Conservation (phyloP, 2,113 vertebrate genomes). For the Setophaga kirtlandii region DNA sequence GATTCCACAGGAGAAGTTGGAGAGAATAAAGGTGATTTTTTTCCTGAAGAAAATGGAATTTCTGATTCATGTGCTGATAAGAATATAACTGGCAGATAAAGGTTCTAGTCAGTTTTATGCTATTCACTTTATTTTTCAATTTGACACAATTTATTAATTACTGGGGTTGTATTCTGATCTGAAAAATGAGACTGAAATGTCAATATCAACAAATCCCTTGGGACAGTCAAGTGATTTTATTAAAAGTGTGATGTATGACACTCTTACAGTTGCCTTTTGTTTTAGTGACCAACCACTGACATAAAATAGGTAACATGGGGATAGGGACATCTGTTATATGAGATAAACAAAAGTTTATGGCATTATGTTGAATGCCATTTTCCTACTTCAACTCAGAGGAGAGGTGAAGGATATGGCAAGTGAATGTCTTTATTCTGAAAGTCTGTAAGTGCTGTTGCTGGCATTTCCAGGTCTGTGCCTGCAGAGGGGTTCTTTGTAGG, state of each 20-base stretch:
- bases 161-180: neutral
- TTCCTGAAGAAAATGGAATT: neutral
- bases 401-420: neutral
- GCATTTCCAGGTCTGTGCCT: conserved; percentile 16
- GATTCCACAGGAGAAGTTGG: neutral
- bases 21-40: conserved; percentile 30
- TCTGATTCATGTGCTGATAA: neutral
- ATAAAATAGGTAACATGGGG: conserved; percentile 9
- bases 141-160: neutral
- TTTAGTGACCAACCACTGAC: conserved; percentile 25
- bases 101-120: neutral
- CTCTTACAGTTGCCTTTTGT: neutral
- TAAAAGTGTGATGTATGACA: neutral
- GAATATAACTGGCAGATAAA: conserved; percentile 33
- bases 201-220: conserved; percentile 35
- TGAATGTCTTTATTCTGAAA: neutral
- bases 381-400: conserved; percentile 2
- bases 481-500: neutral
- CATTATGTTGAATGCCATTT: conserved; percentile 40
- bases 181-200: conserved; percentile 31
- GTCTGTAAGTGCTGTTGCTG: neutral
- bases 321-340: conserved; percentile 37
- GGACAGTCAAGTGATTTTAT: neutral
- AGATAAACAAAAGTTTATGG: conserved; percentile 37
- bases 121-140: conserved; percentile 17